A percentile compares a stretch with the other conserved stretches of the same genome.
Evolutionary conservation across 1,140 invertebrate genomes (phyloP).

Genomic region (Homarus americanus): DNA sequence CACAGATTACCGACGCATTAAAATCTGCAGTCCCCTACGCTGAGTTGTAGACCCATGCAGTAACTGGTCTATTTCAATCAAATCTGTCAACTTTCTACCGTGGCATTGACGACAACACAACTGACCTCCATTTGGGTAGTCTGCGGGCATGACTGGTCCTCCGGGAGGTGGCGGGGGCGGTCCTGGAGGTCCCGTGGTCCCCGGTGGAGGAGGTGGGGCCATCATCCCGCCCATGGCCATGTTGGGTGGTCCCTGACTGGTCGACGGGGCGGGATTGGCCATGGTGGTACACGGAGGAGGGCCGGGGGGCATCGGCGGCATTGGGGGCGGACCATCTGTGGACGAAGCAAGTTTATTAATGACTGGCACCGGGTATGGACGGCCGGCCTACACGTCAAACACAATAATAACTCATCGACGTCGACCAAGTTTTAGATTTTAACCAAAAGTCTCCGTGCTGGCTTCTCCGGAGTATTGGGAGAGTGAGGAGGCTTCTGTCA

Average conservation of each 20-base stretch:
- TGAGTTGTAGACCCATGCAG: no score
- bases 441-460: no score
- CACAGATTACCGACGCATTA: no score
- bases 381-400: no score
- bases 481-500: no score
- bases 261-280: slow-evolving; percentile 43
- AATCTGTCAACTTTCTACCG: no score
- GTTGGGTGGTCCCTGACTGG: slow-evolving; percentile 53
- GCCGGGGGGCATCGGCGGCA: slow-evolving; percentile 64
- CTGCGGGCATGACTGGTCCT: slow-evolving; percentile 59
- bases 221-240: slow-evolving; percentile 65
- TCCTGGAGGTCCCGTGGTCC: slow-evolving; percentile 31
- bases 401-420: no score
- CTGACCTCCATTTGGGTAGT: slow-evolving; percentile 61
- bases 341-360: background rate
- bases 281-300: slow-evolving; percentile 60
- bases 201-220: slow-evolving; percentile 62
- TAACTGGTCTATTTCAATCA: no score
- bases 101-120: no score
- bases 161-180: slow-evolving; percentile 60
- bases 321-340: slow-evolving; percentile 65
- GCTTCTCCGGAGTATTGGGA: no score
- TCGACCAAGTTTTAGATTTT: no score
- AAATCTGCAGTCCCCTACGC: no score
- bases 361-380: background rate